Evolutionary conservation across 2,888 invertebrate species (phyloP).

Genomic region (Amphipyra berbera): DNA sequence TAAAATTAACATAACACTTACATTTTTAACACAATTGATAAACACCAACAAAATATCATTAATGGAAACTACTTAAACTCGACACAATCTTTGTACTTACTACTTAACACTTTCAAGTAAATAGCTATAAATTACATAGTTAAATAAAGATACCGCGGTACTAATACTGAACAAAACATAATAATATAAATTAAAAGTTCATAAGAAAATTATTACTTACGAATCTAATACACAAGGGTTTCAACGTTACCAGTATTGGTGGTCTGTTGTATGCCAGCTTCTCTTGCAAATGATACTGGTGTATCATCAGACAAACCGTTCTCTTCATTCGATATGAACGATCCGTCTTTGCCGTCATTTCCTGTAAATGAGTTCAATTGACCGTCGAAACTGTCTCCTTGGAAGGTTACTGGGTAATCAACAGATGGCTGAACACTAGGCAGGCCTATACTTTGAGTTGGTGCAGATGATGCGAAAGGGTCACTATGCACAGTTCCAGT

Average conservation of each 20-base stretch:
- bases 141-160: neutral
- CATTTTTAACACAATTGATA: neutral
- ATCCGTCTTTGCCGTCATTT: constrained; percentile 62
- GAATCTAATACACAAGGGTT: constrained; percentile 74
- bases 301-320: constrained; percentile 66
- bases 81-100: constrained; percentile 1
- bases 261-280: constrained; percentile 81
- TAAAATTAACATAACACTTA: constrained; percentile 4
- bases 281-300: constrained; percentile 78
- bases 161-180: no score
- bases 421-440: constrained; percentile 66
- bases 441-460: constrained; percentile 60
- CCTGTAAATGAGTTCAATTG: constrained; percentile 70
- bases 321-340: constrained; percentile 66
- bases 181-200: neutral
- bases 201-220: constrained; percentile 11
- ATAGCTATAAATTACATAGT: neutral
- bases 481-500: constrained; percentile 66
- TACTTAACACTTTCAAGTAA: neutral
- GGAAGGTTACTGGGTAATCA: constrained; percentile 68
- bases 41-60: neutral
- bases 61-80: neutral
- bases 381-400: constrained; percentile 70
- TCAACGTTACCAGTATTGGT: constrained; percentile 79
- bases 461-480: constrained; percentile 67